Base-by-base conservation (phyloP, 2,888 invertebrate species). In the Clunio marinus region DNA sequence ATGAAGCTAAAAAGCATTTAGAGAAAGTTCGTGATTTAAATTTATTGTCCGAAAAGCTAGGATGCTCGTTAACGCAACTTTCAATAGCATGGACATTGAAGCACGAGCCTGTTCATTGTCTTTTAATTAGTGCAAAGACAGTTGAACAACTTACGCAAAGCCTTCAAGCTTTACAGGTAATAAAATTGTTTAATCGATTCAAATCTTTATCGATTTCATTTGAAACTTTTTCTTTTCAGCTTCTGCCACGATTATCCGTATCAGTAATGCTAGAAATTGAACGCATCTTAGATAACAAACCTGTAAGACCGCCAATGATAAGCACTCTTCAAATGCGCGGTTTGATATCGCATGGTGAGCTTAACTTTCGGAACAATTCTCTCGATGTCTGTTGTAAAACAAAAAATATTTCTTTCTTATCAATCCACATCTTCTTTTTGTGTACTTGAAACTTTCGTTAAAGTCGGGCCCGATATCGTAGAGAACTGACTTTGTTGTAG, bases 51-150 rank as follows among this genome's bases (percentile, higher is more conserved):
- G 93, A 91, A 75, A 87, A 89, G 74, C 83, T 97, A 66, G 95
- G 95, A 73, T 97, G 97, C 78, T 89, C 93, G 22, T 84, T 95
- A 74, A 87, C 93, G 58, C 96, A 97, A 78, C 80, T 97, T 68
- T 91, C 94, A 15, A 91, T 96, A 71, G 96, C 96, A 37, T 97
- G 97, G 97, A 93, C 93, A 76, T 82, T 97, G 73, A 96, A 96
- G 81, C 96, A 96, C 78, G 96, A 97, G 78, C 89, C 92, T 70
- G 93, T 96, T 63, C 95, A 96, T 80, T 96, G 96, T 80, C 86
- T 96, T 72, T 83, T 97, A 67, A 83, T 97, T 70, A 96, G 96
- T 69, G 96, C 96, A 68, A 89, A 89, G 71, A 89, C 90, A 72
- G 90, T 92, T 69, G 93, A 95, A 74, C 96, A 97, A 79, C 86